Conservation (phyloP, 2,888 invertebrate genomes). For the Drosophila nigritarsus region DNA sequence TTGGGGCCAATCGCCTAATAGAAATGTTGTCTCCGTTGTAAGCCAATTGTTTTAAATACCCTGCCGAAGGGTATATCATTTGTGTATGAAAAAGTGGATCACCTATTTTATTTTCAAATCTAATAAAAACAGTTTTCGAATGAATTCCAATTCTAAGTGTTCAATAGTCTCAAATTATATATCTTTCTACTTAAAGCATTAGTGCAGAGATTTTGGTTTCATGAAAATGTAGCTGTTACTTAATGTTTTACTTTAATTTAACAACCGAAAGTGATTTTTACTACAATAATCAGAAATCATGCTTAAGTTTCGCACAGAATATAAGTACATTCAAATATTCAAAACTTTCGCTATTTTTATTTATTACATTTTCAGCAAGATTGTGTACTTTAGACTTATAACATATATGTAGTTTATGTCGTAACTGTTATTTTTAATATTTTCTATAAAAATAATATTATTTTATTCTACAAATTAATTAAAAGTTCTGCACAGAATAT, state of each 20-base stretch:
- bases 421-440: not conserved
- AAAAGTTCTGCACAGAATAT: not conserved
- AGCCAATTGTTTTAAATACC: constrained; percentile 33
- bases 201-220: not conserved
- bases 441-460: not conserved
- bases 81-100: not conserved
- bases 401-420: not conserved
- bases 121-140: not conserved
- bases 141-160: not conserved
- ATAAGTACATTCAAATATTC: not conserved
- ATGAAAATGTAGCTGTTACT: not conserved
- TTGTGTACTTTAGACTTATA: not conserved
- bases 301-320: not conserved
- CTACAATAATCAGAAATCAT: not conserved
- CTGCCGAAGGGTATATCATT: constrained; percentile 3
- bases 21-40: constrained; percentile 37
- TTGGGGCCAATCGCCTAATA: constrained; percentile 46
- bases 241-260: not conserved
- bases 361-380: not conserved
- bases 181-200: too few species aligned
- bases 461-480: not conserved
- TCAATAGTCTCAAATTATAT: not conserved
- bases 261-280: not conserved
- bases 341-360: not conserved
- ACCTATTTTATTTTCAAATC: not conserved